Base-by-base conservation (phyloP, 2,113 vertebrate species). In the Pelobates fuscus region DNA sequence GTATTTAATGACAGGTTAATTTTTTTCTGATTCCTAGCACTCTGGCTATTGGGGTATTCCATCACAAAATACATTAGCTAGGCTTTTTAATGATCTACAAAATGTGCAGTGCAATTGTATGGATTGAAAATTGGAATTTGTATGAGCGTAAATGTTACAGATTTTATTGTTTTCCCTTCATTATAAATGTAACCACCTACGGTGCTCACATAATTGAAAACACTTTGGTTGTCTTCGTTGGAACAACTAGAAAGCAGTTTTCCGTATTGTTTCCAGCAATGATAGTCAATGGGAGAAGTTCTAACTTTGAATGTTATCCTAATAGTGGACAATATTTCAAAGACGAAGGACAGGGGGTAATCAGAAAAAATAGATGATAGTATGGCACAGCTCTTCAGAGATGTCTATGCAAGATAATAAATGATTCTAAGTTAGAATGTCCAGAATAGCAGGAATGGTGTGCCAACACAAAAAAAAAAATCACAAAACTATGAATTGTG, bases 111-210 rank as follows among this genome's bases (percentile, higher is more conserved):
- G 44, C 27, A 30, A 32, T 52, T 32, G 26, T 71, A 63, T 71
- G 70, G 25, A 49, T 25, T 63, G 26, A 71, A 72, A 63, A 63
- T 58, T 32, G 8, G 70, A 72, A 54, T 64, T 54, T 63, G 59
- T 72, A 62, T 63, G 70, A 72, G 37, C 43, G n/a, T 63, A 63
- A 72, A 54, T 54, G 59, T 62, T 72, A 64, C 12, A 72, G 43
- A 63, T 72, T 72, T 63, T 72, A 72, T 63, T 72, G 59, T 54
- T 44, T 72, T 64, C 49, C 26, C 44, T 72, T 72, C 44, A 63
- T 72, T 72, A 72, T 72, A 72, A 72, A 60, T 72, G 44, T 58
- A 62, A 72, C 70, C 70, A 72, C 70, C 59, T 60, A 64, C 60
- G 32, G 70, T 72, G 70, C 46, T 25, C 44, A 54, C 43, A 63